These are phyloP conservation scores for Apodemus agrarius DNA, from an alignment of 2,797 vertebrate genomes.

Conservation along the genomic window DNA sequence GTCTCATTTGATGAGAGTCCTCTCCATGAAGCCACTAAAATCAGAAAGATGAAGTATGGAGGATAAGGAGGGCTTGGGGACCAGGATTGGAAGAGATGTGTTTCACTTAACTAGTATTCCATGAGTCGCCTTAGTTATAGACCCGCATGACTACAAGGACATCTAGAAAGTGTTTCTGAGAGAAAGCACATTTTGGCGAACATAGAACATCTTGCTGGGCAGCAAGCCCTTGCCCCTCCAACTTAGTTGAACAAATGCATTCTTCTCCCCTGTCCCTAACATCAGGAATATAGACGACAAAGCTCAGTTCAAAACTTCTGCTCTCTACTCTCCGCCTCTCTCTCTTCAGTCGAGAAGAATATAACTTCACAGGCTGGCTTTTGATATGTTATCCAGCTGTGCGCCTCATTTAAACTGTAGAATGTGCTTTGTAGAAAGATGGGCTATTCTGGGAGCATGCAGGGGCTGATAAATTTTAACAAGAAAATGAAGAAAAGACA, in stretches of 20 bases:
- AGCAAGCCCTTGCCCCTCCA: neutral
- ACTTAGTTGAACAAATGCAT: neutral
- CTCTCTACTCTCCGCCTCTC: neutral
- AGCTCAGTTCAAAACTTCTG: neutral
- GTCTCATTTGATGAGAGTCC: neutral
- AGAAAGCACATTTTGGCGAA: constrained; percentile 22
- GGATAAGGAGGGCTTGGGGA: too few species aligned
- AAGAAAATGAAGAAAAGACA: constrained; percentile 6
- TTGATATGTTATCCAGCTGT: neutral
- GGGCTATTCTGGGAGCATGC: neutral
- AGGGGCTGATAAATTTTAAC: neutral
- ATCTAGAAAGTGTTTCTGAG: neutral
- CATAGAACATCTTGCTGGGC: neutral
- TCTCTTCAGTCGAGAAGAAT: neutral
- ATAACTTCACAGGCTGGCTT: neutral
- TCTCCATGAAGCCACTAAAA: neutral
- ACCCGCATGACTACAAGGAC: neutral
- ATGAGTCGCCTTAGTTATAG: neutral
- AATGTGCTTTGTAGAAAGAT: constrained; percentile 2
- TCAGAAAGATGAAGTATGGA: neutral
- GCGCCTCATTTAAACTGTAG: neutral
- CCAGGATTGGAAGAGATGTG: neutral
- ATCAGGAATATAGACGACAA: neutral
- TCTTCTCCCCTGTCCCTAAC: neutral
- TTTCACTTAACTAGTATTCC: neutral